Evolutionary conservation across 2,113 vertebrate genomes (phyloP).

Genomic region (Lepus americanus): DNA sequence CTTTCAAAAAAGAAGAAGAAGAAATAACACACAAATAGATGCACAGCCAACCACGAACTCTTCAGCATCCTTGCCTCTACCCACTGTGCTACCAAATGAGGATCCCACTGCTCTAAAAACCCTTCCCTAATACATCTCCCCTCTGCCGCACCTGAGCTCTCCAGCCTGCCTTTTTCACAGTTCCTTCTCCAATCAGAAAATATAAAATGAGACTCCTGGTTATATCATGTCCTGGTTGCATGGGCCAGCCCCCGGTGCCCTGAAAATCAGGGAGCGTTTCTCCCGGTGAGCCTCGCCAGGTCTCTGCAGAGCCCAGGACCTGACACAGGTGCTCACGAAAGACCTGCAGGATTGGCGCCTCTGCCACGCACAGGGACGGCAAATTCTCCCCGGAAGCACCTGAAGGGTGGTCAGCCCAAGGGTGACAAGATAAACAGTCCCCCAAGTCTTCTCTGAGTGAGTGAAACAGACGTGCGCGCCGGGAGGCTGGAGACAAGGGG

Average conservation of each 20-base stretch:
- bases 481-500: conserved; percentile 12
- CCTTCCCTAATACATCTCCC: neutral
- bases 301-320: neutral
- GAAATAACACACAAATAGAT: neutral
- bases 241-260: neutral
- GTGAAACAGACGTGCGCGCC: neutral
- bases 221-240: neutral
- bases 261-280: neutral
- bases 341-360: neutral
- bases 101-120: neutral
- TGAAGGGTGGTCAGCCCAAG: neutral
- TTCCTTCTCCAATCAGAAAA: neutral
- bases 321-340: rapidly evolving
- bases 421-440: neutral
- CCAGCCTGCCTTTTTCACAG: neutral
- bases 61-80: neutral
- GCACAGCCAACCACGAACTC: neutral
- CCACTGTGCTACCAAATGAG: neutral
- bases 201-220: neutral
- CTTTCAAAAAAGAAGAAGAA: neutral
- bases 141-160: neutral
- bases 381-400: neutral
- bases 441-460: neutral
- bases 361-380: rapidly evolving
- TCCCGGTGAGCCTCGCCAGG: neutral